A percentile compares a stretch with the other conserved stretches of the same genome.
Conservation (phyloP, 2,113 vertebrate species). For the Tenebrosternarchus preto region DNA sequence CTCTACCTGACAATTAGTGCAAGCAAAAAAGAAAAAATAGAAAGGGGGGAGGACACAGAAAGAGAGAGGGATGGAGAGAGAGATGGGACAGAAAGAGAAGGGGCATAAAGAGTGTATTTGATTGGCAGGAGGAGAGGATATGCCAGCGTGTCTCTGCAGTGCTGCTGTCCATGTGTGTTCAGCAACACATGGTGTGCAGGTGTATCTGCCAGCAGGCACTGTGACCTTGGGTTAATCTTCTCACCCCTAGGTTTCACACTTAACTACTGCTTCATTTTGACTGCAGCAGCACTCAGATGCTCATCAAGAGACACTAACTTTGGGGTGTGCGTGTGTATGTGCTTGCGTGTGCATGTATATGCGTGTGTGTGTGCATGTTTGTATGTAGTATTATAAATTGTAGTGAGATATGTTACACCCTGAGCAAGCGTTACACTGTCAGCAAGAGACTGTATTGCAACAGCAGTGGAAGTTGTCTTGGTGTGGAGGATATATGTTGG, state of each 20-base stretch:
- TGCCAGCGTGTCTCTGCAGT: constrained; percentile 42
- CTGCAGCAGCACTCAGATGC: constrained; percentile 1
- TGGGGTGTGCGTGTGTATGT: not conserved
- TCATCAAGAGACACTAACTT: constrained; percentile 1
- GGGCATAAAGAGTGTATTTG: constrained; percentile 31
- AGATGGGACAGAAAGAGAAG: not conserved
- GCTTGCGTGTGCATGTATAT: not conserved
- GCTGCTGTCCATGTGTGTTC: constrained; percentile 53
- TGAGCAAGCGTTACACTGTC: constrained; percentile 66
- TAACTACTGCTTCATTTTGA: constrained; percentile 23
- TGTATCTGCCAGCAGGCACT: constrained; percentile 49
- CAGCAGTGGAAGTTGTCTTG: not conserved
- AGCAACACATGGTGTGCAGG: constrained; percentile 47
- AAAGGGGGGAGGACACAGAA: not conserved
- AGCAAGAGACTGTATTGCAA: constrained; percentile 34
- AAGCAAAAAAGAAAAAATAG: not conserved
- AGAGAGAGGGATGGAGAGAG: not conserved
- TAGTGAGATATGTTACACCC: constrained; percentile 45
- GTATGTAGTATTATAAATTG: constrained; percentile 9
- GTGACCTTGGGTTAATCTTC: constrained; percentile 63
- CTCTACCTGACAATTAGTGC: no score
- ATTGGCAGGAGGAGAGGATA: constrained; percentile 41
- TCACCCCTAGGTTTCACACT: constrained; percentile 26
- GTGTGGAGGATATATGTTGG: not conserved
- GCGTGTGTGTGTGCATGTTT: not conserved